These are phyloP conservation scores for Eulemur rufifrons DNA, from an alignment of 2,113 vertebrate species.

Conservation along the genomic window DNA sequence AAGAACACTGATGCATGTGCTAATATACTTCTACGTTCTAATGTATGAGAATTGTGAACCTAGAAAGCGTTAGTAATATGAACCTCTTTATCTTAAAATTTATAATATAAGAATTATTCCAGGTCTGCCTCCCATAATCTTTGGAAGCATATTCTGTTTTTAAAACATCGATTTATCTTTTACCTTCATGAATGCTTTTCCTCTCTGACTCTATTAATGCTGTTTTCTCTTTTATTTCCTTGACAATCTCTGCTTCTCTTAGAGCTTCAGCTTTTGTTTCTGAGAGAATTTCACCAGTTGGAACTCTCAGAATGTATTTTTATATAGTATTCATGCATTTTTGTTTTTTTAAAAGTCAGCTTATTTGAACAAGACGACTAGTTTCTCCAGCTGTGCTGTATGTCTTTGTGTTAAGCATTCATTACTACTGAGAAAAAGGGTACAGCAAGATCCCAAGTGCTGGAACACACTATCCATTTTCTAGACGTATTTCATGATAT, in stretches of 20 bases:
- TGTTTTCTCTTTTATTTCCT: background rate
- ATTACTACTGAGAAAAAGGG: background rate
- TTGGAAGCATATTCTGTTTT: background rate
- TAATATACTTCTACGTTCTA: background rate
- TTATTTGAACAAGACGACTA: background rate
- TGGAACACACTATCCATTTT: background rate
- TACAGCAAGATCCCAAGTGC: background rate
- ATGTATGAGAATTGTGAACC: background rate
- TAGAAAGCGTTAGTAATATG: background rate
- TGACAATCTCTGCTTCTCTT: background rate
- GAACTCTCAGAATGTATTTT: background rate
- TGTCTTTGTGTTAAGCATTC: background rate
- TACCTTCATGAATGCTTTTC: background rate
- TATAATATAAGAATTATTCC: background rate
- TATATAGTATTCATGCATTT: background rate
- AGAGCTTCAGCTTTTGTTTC: background rate
- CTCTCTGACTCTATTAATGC: background rate
- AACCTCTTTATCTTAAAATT: background rate
- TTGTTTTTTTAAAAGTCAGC: background rate
- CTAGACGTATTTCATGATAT: background rate
- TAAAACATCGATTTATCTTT: background rate
- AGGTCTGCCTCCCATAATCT: background rate
- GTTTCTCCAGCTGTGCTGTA: background rate
- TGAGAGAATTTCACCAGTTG: background rate
- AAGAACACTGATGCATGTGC: background rate